Conservation (phyloP, 2,113 vertebrate species). For the Ancistrus triradiatus region DNA sequence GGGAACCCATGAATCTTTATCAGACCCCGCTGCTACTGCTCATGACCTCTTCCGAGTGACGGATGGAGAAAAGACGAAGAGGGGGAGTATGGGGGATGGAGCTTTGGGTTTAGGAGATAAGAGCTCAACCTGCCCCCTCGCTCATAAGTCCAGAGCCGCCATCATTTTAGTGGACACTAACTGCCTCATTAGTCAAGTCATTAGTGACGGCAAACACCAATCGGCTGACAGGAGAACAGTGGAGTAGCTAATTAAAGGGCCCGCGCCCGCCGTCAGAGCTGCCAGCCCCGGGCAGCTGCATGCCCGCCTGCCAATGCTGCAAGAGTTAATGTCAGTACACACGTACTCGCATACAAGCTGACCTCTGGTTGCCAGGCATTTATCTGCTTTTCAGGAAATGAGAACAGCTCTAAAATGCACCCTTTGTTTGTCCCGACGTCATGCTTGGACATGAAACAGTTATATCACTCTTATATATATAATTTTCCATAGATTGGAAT, state of each 20-base stretch:
- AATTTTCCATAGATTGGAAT: slow-evolving; percentile 51
- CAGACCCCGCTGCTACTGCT: slow-evolving; percentile 53
- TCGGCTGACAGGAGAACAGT: slow-evolving; percentile 74
- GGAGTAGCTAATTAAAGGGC: slow-evolving; percentile 83
- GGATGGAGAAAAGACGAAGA: slow-evolving; percentile 32
- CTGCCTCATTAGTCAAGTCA: slow-evolving; percentile 92
- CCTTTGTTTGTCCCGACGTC: slow-evolving; percentile 47
- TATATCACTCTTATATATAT: slow-evolving; percentile 18
- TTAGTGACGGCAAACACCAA: slow-evolving; percentile 83
- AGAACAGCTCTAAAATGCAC: slow-evolving; percentile 33
- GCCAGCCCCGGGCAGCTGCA: slow-evolving; percentile 77
- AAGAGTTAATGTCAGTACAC: slow-evolving; percentile 19
- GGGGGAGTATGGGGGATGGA: slow-evolving; percentile 31
- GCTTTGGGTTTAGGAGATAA: slow-evolving; percentile 58
- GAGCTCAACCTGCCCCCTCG: slow-evolving; percentile 53
- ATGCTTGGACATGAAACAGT: slow-evolving; percentile 38
- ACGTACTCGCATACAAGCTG: slow-evolving; percentile 8
- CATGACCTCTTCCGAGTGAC: slow-evolving; percentile 51
- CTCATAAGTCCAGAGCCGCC: slow-evolving; percentile 64
- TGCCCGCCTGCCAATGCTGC: slow-evolving; percentile 50
- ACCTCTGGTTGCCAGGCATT: slow-evolving; percentile 59
- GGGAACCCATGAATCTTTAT: slow-evolving; percentile 62
- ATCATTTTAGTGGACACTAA: slow-evolving; percentile 80
- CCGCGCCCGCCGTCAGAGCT: slow-evolving; percentile 57
- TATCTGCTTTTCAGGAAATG: slow-evolving; percentile 48